Percentiles rank a stretch among this genome's conserved stretches.
Conservation (phyloP, 2,797 vertebrate species). For the Harpagifer antarcticus region DNA sequence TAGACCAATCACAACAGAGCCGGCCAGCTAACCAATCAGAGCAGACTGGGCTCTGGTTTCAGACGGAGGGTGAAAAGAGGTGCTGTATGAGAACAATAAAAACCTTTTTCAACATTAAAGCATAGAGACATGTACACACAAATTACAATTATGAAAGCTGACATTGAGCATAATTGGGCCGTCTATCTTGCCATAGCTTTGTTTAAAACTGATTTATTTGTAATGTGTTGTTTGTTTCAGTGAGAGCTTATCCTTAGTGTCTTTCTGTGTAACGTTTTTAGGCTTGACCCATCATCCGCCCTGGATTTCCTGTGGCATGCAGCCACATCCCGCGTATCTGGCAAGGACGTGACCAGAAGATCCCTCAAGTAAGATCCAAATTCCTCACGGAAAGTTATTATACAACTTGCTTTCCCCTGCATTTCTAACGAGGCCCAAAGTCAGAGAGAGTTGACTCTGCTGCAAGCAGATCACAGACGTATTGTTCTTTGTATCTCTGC, state of each 20-base stretch:
- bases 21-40: too few species aligned
- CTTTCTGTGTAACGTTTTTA: constrained; percentile 58
- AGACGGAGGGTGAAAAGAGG: too few species aligned
- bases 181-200: too few species aligned
- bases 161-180: too few species aligned
- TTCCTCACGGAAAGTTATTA: neutral
- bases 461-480: neutral
- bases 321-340: constrained; percentile 98
- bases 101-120: too few species aligned
- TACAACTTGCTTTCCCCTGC: neutral
- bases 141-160: too few species aligned
- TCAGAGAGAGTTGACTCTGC: neutral
- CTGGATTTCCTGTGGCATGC: constrained; percentile 99
- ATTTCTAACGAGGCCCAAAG: neutral
- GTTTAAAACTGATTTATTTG: too few species aligned
- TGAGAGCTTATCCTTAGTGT: neutral
- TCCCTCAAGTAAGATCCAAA: constrained; percentile 88
- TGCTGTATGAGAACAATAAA: too few species aligned
- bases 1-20: too few species aligned
- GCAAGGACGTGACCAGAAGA: constrained; percentile 98
- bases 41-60: too few species aligned
- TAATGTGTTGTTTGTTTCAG: neutral
- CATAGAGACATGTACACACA: too few species aligned
- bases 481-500: constrained; percentile 6
- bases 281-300: constrained; percentile 94